Evolutionary conservation across 35 echinoderm and acorn worm species (phyloP).

Genomic region (Ophioderma brevispina): DNA sequence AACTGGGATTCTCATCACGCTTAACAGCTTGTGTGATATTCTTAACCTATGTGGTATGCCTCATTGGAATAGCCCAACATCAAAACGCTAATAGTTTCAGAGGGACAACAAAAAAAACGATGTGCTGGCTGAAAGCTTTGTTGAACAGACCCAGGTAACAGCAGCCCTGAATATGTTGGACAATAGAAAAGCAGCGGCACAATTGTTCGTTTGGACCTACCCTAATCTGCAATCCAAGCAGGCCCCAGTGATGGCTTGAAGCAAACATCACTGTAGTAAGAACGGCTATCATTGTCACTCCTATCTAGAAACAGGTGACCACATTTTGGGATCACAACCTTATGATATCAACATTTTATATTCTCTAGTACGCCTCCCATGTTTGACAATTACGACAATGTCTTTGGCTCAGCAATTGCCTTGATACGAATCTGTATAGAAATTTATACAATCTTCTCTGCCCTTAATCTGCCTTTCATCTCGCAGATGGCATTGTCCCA

Average conservation of each 20-base stretch:
- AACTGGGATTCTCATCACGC: too few relatives aligned
- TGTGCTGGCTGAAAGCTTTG: too few relatives aligned
- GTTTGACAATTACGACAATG: conserved; percentile 56
- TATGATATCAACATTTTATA: conserved; percentile 74
- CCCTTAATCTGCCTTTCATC: conserved; percentile 74
- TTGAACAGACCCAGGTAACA: too few relatives aligned
- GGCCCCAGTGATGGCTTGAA: conserved; percentile 62
- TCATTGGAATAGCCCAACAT: too few relatives aligned
- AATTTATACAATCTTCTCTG: conserved; percentile 69
- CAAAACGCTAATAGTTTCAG: too few relatives aligned
- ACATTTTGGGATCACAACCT: conserved; percentile 49
- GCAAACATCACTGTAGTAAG: conserved; percentile 58
- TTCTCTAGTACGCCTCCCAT: conserved; percentile 65
- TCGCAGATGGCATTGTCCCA: conserved; percentile 15
- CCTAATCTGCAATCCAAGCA: conserved; percentile 68
- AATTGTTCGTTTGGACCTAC: conserved; percentile 82
- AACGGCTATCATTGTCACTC: conserved; percentile 56
- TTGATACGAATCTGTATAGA: conserved; percentile 66
- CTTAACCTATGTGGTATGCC: too few relatives aligned
- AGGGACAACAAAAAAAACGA: too few relatives aligned
- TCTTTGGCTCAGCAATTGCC: conserved; percentile 85
- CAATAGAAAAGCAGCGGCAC: conserved; percentile 37
- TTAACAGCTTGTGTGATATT: too few relatives aligned
- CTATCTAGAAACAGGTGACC: conserved; percentile 39
- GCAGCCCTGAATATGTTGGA: conserved; percentile 75